Evolutionary conservation across 30 jellyfish, hydroid and myxozoan species (phyloP), one percentile per base, ranked within the genome.

Genomic region (Turritopsis dohrnii): DNA sequence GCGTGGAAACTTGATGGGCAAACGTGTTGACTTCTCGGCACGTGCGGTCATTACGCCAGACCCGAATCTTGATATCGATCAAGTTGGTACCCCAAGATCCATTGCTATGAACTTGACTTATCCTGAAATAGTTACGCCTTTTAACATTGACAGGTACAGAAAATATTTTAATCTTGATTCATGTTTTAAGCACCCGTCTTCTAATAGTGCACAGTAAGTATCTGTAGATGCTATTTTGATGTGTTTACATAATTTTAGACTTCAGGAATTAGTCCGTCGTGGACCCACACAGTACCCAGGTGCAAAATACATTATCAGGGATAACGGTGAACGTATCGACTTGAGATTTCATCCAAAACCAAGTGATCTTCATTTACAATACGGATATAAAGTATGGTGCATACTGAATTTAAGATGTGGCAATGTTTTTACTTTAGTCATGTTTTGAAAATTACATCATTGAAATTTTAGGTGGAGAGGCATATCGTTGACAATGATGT

Each of bases 271-370:
- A 27, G 99, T 95, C 31, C 72, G 96, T 27, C 87, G 97, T 79
- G 99, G 99, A 52, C 99, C 99, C n/a, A 90, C 97, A 19, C 99
- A 95, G 72, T 95, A 95, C 84, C 99, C 99, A 8, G 99, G 99
- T 21, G 99, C 99, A 0, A 95, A 95, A 76, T 95, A 95, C 84
- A 95, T 95, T 76, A 90, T 95, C 52, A 94, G 99, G 20, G 97
- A 95, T 83, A 95, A 88, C 60, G 96, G 96, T 29, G 99, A 95
- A 71, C 82, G 99, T 77, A 87, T 95, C 25, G 99, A 95, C 73
- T 74, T 95, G 84, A 87, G 99, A 66, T 89, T 88, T 73, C 97
- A 89, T 66, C 96, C 97, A 19, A 90, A 90, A 83, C 93, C 93
- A 81, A 88, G 97, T 82, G 99, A 95, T 82, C 94, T 95, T 24